Base-by-base conservation (phyloP, 2,888 invertebrate genomes). In the Amiota minor region DNA sequence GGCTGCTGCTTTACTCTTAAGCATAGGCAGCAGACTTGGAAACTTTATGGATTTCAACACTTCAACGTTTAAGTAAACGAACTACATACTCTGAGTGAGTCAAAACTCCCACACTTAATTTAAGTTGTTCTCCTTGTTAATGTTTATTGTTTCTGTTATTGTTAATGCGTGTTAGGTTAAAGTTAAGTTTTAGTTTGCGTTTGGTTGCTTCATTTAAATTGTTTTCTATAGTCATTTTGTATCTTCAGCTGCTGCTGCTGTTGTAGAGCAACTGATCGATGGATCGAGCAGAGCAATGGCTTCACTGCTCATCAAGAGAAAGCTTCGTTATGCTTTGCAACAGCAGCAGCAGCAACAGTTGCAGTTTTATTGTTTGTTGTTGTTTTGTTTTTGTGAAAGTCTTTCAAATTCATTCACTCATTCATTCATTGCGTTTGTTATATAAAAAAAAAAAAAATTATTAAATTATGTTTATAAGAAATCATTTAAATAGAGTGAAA, bases 401-500 rank as follows among this genome's bases (percentile, higher is more conserved):
- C 83, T 76, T 69, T 61, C 35, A 35, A 35, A 35, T 59, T 72
- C 72, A 62, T 61, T 64, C 14, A 50, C 53, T 16, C 20, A 12
- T 59, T 59, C 59, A 20, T 59, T 59, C 53, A n/a, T 12, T 59
- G 72, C 70, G 77, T 76, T 75, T 75, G 79, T 85, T 83, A 83
- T 85, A 83, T 85, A 83, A 84, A 70, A 70, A n/a, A 64, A 45
- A 56, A 56, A 10, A 56, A 59, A 59, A 59, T 20, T 18, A 59
- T 20, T 16, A 59, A 59, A 59, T 20, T 18, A 59, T 20, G 35
- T 35, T 71, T 80, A 81, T 79, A 78, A 83, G 50, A 53, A 83
- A 85, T 85, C 82, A 85, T 80, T 83, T 82, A 82, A 83, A 82
- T 83, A 79, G 85, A 85, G 82, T 83, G 82, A 83, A 83, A 83